Evolutionary conservation across 1,140 invertebrate species (phyloP).

Genomic region (Sitobion miscanthi): DNA sequence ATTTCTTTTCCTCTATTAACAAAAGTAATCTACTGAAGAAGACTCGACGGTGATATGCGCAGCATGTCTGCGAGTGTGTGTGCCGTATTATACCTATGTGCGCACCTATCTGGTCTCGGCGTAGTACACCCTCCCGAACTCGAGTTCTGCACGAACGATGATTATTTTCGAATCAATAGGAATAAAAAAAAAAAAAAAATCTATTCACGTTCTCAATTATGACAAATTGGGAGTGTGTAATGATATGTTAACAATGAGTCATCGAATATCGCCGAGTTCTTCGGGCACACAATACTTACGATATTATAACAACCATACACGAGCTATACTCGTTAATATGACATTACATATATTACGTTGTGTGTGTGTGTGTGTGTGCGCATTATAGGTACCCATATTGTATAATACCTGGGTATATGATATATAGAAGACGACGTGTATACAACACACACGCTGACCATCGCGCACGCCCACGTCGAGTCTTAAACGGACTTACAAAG

Average conservation of each 20-base stretch:
- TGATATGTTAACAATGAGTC: slow-evolving; percentile 49
- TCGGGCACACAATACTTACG: not conserved
- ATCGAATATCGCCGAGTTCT: slow-evolving; percentile 1
- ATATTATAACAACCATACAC: not conserved
- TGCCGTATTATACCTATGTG: not conserved
- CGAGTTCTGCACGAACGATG: slow-evolving; percentile 11
- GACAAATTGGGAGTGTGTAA: slow-evolving; percentile 12
- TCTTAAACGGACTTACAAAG: not conserved
- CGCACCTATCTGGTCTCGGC: too few relatives aligned
- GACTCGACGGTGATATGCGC: not conserved
- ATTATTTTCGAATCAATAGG: not conserved
- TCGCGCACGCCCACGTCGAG: not conserved
- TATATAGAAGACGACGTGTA: not conserved
- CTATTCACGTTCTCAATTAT: not conserved
- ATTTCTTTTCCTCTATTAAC: not conserved
- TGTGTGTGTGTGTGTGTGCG: not conserved
- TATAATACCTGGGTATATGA: not conserved
- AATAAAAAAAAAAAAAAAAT: not conserved
- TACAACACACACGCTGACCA: not conserved
- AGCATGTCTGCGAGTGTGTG: not conserved
- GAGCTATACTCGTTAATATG: not conserved
- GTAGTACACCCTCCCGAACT: not conserved
- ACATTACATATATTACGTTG: not conserved
- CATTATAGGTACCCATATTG: not conserved
- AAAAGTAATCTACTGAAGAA: not conserved